These are phyloP conservation scores for Aleiodes testaceus DNA, from an alignment of 2,888 invertebrate genomes.

Conservation along the genomic window DNA sequence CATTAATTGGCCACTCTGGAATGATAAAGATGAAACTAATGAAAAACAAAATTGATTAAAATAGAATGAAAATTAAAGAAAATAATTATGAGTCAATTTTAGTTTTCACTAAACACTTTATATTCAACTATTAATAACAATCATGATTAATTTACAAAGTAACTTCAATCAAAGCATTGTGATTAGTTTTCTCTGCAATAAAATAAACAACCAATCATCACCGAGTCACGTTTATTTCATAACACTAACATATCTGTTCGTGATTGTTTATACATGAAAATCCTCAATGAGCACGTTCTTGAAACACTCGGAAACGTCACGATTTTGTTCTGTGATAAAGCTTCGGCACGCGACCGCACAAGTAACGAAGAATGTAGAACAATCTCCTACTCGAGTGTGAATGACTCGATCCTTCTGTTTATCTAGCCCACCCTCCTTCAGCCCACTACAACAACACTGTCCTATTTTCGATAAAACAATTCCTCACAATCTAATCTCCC, in stretches of 20 bases:
- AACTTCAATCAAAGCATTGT: constrained; percentile 6
- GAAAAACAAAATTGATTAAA: neutral
- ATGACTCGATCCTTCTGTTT: constrained; percentile 21
- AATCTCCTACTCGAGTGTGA: constrained; percentile 14
- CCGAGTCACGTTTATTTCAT: constrained; percentile 8
- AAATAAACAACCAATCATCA: constrained; percentile 9
- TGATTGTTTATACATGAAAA: constrained; percentile 18
- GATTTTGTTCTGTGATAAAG: constrained; percentile 20
- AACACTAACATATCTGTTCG: constrained; percentile 7
- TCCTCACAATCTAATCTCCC: neutral
- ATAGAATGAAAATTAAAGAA: neutral
- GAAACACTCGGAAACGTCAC: constrained; percentile 29
- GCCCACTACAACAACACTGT: constrained; percentile 18
- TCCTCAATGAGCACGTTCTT: constrained; percentile 26
- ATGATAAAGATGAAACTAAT: neutral
- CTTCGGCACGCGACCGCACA: constrained; percentile 21
- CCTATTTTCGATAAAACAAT: neutral
- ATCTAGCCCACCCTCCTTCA: neutral
- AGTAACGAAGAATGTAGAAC: constrained; percentile 16
- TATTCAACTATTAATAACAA: neutral
- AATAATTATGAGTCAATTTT: constrained; percentile 20
- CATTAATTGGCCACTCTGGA: neutral
- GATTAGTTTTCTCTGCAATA: neutral
- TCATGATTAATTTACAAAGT: no score
- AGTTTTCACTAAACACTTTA: constrained; percentile 11